phyloP scores from a whole-genome alignment of 2,113 vertebrate genomes.

The Oryctolagus cuniculus region DNA sequence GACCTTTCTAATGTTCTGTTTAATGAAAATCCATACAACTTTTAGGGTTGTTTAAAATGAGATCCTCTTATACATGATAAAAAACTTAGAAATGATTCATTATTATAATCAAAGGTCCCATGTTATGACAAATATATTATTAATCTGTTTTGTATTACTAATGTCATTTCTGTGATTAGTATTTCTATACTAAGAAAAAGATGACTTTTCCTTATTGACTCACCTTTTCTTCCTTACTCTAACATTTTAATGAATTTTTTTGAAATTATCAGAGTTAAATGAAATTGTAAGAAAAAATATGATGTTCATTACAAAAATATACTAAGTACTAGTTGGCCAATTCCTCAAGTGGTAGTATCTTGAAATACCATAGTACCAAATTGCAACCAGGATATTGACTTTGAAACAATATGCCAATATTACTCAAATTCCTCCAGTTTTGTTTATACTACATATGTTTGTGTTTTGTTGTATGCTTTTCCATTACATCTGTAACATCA shows the following conservation, averaged over 20 bases:
- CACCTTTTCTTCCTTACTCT: background rate
- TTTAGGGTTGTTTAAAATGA: background rate
- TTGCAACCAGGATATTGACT: background rate
- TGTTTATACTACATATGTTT: background rate
- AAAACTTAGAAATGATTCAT: background rate
- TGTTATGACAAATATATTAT: background rate
- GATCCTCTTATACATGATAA: background rate
- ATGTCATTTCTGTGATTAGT: background rate
- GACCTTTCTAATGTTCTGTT: background rate
- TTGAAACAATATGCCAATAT: background rate
- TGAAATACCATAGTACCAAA: background rate
- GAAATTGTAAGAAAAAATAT: background rate
- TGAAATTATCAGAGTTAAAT: background rate
- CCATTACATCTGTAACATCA: background rate
- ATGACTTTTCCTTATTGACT: background rate
- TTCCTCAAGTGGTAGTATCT: background rate
- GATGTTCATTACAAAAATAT: background rate
- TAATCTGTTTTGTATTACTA: background rate
- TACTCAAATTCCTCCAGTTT: background rate
- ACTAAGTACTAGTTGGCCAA: background rate
- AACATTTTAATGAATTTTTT: conserved; percentile 15
- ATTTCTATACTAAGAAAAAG: background rate
- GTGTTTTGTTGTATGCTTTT: background rate
- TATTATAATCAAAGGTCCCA: background rate
- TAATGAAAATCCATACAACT: background rate